Evolutionary conservation across 2,797 vertebrate species (phyloP).

Genomic region (Melanotaenia boesemani): DNA sequence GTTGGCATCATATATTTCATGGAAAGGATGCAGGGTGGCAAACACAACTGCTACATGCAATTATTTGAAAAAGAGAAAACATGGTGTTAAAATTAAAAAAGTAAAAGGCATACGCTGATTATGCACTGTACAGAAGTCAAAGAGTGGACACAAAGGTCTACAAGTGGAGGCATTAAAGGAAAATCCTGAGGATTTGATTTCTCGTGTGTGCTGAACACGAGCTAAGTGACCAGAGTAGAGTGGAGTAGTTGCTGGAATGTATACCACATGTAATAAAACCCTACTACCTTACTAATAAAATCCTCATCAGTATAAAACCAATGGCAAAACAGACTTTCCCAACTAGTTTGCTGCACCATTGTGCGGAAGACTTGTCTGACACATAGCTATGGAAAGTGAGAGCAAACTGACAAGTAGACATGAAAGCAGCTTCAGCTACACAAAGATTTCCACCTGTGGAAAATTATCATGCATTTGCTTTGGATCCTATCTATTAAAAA

Average conservation of each 20-base stretch:
- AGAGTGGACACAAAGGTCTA: not conserved
- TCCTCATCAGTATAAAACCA: not conserved
- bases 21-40: not conserved
- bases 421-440: conserved; percentile 21
- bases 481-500: conserved; percentile 18
- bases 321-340: not conserved
- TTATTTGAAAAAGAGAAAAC: not conserved
- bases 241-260: no score
- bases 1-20: conserved; percentile 54
- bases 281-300: not conserved
- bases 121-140: conserved; percentile 1
- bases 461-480: conserved; percentile 27
- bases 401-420: conserved; percentile 56
- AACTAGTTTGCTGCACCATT: not conserved
- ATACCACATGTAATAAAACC: not conserved
- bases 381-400: conserved; percentile 65
- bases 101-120: not conserved
- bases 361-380: conserved; percentile 48
- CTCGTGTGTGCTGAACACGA: not conserved
- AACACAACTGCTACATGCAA: conserved; percentile 9
- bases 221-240: no score
- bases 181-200: conserved; percentile 14
- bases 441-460: conserved; percentile 32
- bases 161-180: not conserved
- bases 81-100: not conserved